These are phyloP conservation scores for Semotilus atromaculatus DNA, from an alignment of 2,797 vertebrate species.

Conservation along the genomic window DNA sequence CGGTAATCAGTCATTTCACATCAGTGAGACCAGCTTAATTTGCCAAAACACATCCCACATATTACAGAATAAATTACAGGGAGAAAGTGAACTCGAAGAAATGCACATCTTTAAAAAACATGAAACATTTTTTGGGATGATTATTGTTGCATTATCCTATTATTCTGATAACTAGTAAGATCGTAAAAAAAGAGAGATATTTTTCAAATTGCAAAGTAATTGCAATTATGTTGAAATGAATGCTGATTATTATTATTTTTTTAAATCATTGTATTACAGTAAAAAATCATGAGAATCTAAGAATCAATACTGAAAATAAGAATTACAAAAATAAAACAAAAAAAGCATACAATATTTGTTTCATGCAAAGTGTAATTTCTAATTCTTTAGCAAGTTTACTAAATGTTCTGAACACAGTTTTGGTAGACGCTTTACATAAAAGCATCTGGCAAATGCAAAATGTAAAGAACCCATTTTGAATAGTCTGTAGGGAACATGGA, in stretches of 20 bases:
- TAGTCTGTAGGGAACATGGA: not conserved
- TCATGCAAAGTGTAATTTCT: not conserved
- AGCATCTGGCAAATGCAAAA: not conserved
- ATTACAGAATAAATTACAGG: slow-evolving; percentile 43
- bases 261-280: not conserved
- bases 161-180: not conserved
- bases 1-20: slow-evolving; percentile 33
- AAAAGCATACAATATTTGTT: no score
- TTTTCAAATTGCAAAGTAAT: no score
- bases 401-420: not conserved
- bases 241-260: not conserved
- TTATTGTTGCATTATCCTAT: not conserved
- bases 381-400: not conserved
- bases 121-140: not conserved
- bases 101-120: not conserved
- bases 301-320: not conserved
- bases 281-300: not conserved
- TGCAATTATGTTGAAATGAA: not conserved
- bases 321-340: not conserved
- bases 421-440: not conserved
- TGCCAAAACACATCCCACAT: slow-evolving; percentile 47
- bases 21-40: slow-evolving; percentile 25
- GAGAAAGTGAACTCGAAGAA: not conserved
- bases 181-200: not conserved
- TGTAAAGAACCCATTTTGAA: not conserved